These are phyloP conservation scores for Poeciliopsis presidionis DNA, from an alignment of 2,797 vertebrate genomes.

Conservation along the genomic window DNA sequence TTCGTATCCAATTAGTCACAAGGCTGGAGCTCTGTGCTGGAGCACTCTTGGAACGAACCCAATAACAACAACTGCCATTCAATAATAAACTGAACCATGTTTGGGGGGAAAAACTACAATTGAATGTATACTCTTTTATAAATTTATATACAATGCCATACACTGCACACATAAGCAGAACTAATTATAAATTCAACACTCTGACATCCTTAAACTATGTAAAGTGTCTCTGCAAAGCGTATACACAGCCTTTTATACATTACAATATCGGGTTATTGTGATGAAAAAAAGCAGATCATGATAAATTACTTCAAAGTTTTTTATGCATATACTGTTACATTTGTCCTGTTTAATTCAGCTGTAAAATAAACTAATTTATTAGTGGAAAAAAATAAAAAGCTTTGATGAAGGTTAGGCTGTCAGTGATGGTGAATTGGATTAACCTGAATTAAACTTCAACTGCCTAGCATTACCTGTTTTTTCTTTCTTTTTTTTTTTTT, in stretches of 20 bases:
- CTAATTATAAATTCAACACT: not conserved
- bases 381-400: not conserved
- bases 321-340: not conserved
- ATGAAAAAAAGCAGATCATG: not conserved
- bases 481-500: no score
- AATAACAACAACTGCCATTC: not conserved
- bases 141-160: not conserved
- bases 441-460: not conserved
- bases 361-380: not conserved
- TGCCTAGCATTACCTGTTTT: not conserved
- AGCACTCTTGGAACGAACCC: not conserved
- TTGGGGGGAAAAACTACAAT: not conserved
- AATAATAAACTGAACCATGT: not conserved
- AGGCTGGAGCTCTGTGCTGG: not conserved
- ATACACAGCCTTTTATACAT: not conserved
- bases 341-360: not conserved
- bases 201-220: not conserved
- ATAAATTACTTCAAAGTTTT: not conserved
- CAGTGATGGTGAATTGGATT: not conserved
- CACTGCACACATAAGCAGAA: not conserved
- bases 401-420: not conserved
- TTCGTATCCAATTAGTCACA: not conserved
- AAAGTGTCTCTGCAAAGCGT: not conserved
- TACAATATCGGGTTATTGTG: not conserved
- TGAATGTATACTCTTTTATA: not conserved